A percentile compares a stretch with the other conserved stretches of the same genome.
Conservation (phyloP, 2,888 invertebrate species). For the Phoronis australis region DNA sequence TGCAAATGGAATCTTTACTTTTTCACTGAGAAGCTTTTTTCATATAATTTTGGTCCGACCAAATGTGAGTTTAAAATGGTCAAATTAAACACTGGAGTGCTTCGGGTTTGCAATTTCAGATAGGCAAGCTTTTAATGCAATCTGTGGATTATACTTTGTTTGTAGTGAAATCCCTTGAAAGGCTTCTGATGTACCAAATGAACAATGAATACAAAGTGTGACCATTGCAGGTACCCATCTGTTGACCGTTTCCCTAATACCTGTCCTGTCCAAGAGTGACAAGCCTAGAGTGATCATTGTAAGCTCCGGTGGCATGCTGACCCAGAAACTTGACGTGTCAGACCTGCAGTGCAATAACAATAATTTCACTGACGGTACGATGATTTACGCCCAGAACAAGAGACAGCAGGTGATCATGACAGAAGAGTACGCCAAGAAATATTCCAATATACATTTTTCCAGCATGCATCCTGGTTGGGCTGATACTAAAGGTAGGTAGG, state of each 20-base stretch:
- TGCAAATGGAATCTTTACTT: too few species aligned
- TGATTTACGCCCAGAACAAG: conserved; percentile 56
- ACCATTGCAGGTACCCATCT: conserved; percentile 53
- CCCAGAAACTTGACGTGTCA: conserved; percentile 50
- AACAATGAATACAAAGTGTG: not conserved
- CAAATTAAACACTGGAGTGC: too few species aligned
- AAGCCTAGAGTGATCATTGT: conserved; percentile 52
- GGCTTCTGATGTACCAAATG: too few species aligned
- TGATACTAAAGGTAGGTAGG: conserved; percentile 55
- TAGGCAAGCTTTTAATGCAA: too few species aligned
- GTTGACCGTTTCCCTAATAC: conserved; percentile 48
- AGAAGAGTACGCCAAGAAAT: conserved; percentile 48
- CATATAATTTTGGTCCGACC: too few species aligned
- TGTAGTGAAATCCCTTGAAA: too few species aligned
- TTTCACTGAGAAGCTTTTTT: too few species aligned
- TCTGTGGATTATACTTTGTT: too few species aligned
- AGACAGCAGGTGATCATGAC: conserved; percentile 54
- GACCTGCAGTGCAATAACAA: conserved; percentile 54
- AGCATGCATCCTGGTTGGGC: conserved; percentile 57
- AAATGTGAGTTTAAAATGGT: too few species aligned
- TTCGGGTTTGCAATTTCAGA: too few species aligned
- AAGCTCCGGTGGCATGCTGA: conserved; percentile 56
- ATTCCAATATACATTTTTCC: conserved; percentile 53
- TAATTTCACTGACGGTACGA: conserved; percentile 54
- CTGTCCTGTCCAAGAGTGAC: conserved; percentile 41